A percentile compares a stretch with the other conserved stretches of the same genome.
Conservation (phyloP, 1,140 invertebrate species). For the Andricus grossulariae region DNA sequence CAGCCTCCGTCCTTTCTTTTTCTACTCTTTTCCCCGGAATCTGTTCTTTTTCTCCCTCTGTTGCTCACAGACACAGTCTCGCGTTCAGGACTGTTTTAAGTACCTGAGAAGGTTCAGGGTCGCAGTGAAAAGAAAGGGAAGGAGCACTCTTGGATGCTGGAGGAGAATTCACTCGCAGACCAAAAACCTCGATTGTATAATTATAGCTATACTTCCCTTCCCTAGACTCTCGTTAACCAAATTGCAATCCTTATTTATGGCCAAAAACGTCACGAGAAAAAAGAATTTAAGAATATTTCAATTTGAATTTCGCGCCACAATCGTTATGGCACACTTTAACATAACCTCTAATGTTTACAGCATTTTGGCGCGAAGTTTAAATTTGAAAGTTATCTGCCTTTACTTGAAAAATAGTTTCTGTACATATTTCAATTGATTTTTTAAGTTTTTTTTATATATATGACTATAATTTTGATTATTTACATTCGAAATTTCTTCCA, state of each 20-base stretch:
- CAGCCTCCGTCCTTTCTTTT: slow-evolving; percentile 39
- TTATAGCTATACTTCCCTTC: slow-evolving; percentile 1
- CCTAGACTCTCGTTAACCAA: slow-evolving; percentile 11
- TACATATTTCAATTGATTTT: no score
- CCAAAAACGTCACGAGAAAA: neutral
- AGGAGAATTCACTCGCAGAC: slow-evolving; percentile 20
- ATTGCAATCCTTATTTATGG: slow-evolving; percentile 4
- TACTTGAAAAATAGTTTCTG: no score
- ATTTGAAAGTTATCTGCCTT: no score
- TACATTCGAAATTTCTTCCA: no score
- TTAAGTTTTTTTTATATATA: no score
- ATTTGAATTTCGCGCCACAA: no score
- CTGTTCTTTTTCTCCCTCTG: slow-evolving; percentile 45
- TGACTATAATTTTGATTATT: no score
- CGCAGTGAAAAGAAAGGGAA: neutral
- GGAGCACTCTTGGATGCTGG: slow-evolving; percentile 9
- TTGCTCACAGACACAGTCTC: slow-evolving; percentile 41
- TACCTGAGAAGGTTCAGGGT: slow-evolving; percentile 30
- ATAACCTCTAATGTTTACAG: no score
- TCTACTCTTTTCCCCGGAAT: slow-evolving; percentile 36
- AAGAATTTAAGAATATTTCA: neutral
- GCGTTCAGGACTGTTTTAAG: slow-evolving; percentile 36
- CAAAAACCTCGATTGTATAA: slow-evolving; percentile 18
- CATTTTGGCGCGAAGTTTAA: no score
- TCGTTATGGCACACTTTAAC: no score